These are phyloP conservation scores for Coregonus sp. DNA, from an alignment of 2,797 vertebrate genomes.

Conservation along the genomic window DNA sequence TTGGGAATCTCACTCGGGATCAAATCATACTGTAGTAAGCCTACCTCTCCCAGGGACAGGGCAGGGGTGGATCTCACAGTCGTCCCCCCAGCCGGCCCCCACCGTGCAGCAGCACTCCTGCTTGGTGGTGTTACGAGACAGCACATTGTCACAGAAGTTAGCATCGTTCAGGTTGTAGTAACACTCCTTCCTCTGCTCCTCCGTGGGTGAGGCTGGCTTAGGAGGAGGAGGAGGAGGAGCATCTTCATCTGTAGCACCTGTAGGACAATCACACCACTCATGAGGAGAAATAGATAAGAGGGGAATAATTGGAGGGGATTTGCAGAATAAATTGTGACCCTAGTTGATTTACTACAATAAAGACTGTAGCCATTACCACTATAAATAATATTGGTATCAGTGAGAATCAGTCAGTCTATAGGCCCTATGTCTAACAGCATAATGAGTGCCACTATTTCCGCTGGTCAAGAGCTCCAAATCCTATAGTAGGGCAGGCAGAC, in stretches of 20 bases:
- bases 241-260: not conserved
- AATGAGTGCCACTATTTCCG: slow-evolving; percentile 31
- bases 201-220: not conserved
- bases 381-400: too few species aligned
- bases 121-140: slow-evolving; percentile 76
- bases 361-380: not conserved
- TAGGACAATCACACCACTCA: too few species aligned
- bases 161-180: slow-evolving; percentile 76
- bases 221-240: not conserved
- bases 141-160: slow-evolving; percentile 77
- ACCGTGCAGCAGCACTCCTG: slow-evolving; percentile 81
- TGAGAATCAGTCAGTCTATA: too few species aligned
- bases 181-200: slow-evolving; percentile 72
- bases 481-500: not conserved
- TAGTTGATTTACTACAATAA: not conserved
- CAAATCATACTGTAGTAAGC: not conserved
- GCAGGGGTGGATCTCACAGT: slow-evolving; percentile 80
- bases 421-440: not conserved
- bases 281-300: not conserved
- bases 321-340: not conserved
- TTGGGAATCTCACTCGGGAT: not conserved
- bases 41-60: slow-evolving; percentile 70
- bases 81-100: slow-evolving; percentile 78
- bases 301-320: not conserved
- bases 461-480: too few species aligned